These are phyloP conservation scores for Cryptus viduatorius DNA, from an alignment of 2,888 invertebrate genomes.

Conservation along the genomic window DNA sequence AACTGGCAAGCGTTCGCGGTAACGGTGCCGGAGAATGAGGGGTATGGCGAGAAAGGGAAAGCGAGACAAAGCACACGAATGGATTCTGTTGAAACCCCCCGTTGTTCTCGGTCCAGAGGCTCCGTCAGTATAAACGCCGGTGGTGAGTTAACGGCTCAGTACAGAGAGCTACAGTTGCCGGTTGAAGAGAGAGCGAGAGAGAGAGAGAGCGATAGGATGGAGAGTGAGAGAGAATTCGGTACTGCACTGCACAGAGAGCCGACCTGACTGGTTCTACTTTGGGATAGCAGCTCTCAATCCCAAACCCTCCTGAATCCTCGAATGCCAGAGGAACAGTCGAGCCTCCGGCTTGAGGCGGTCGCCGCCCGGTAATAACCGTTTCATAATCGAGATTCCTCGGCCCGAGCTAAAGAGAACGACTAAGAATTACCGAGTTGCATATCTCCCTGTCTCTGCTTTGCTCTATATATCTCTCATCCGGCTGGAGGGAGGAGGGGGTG, in stretches of 20 bases:
- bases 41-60: conserved; percentile 11
- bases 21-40: conserved; percentile 19
- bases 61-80: conserved; percentile 59
- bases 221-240: conserved; percentile 35
- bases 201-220: conserved; percentile 30
- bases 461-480: not conserved
- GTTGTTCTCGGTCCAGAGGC: conserved; percentile 50
- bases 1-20: conserved; percentile 21
- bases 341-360: conserved; percentile 49
- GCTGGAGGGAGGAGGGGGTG: not conserved
- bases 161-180: conserved; percentile 29
- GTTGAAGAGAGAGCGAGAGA: conserved; percentile 31
- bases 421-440: conserved; percentile 51
- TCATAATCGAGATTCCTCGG: conserved; percentile 68
- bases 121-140: conserved; percentile 47
- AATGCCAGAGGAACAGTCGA: conserved; percentile 53
- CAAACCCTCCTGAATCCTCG: conserved; percentile 42
- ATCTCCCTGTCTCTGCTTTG: conserved; percentile 4
- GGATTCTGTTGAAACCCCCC: conserved; percentile 48
- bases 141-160: conserved; percentile 48
- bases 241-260: conserved; percentile 42
- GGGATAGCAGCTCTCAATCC: conserved; percentile 47
- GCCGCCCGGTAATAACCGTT: conserved; percentile 59
- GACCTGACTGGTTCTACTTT: conserved; percentile 46
- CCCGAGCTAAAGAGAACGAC: conserved; percentile 55